Evolutionary conservation across 2,113 vertebrate genomes (phyloP).

Genomic region (Oryzias javanicus): DNA sequence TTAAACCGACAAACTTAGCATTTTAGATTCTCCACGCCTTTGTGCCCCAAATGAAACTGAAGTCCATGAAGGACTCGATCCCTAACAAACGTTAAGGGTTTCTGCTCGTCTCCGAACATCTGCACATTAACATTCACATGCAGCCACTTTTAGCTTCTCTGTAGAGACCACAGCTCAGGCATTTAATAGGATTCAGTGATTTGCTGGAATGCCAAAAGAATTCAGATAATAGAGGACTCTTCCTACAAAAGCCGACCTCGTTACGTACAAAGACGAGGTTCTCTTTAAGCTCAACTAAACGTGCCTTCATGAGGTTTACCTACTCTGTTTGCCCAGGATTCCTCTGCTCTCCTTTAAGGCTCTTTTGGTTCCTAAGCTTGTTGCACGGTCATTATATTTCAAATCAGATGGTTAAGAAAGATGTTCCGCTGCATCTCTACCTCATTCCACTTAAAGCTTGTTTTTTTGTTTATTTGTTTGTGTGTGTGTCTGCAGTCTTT

Average conservation of each 20-base stretch:
- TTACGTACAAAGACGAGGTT: conserved; percentile 22
- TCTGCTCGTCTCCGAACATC: conserved; percentile 32
- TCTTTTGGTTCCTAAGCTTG: conserved; percentile 48
- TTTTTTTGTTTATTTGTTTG: background rate
- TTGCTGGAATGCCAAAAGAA: conserved; percentile 3
- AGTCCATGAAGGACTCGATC: conserved; percentile 16
- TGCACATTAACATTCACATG: conserved; percentile 46
- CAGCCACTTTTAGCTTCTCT: conserved; percentile 28
- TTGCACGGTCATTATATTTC: conserved; percentile 6
- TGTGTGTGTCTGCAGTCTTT: too few relatives aligned
- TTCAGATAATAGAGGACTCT: conserved; percentile 7
- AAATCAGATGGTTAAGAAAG: background rate
- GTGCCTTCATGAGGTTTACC: conserved; percentile 26
- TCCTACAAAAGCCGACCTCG: conserved; percentile 6
- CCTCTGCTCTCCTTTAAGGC: conserved; percentile 24
- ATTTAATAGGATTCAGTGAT: conserved; percentile 24
- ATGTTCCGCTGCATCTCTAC: conserved; percentile 5
- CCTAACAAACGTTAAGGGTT: conserved; percentile 37
- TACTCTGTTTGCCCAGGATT: conserved; percentile 20
- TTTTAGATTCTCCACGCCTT: conserved; percentile 33
- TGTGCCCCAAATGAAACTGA: conserved; percentile 37
- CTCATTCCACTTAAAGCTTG: background rate
- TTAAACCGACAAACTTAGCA: conserved; percentile 2
- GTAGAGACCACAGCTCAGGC: conserved; percentile 19
- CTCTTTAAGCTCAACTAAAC: conserved; percentile 11